These are phyloP conservation scores for Toxotes chatareus DNA, from an alignment of 2,113 vertebrate genomes.

Conservation along the genomic window DNA sequence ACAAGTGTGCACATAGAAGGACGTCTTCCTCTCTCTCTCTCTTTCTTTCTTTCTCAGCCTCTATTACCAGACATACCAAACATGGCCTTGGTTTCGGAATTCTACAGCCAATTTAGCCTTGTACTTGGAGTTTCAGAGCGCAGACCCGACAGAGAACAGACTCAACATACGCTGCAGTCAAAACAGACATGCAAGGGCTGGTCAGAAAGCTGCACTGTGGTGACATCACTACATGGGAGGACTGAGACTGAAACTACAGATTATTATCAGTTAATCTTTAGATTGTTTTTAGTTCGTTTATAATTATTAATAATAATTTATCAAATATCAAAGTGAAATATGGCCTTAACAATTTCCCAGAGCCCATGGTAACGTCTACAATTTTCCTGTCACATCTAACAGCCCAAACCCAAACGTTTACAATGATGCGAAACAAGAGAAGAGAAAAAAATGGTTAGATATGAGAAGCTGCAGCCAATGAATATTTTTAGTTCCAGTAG, in stretches of 20 bases:
- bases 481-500: too few relatives aligned
- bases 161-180: constrained; percentile 9
- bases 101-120: constrained; percentile 37
- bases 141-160: constrained; percentile 6
- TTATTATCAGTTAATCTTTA: neutral
- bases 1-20: constrained; percentile 54
- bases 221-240: neutral
- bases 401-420: neutral
- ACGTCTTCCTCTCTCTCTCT: constrained; percentile 13
- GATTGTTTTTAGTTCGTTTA: neutral
- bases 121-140: constrained; percentile 15
- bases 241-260: neutral
- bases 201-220: neutral
- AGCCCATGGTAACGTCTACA: neutral
- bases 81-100: constrained; percentile 60
- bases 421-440: neutral
- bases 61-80: constrained; percentile 69
- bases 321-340: neutral
- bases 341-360: neutral
- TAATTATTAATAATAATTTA: neutral
- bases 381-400: neutral
- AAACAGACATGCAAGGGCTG: neutral
- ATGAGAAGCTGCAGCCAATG: neutral
- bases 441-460: neutral
- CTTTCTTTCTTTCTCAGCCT: constrained; percentile 16